These are phyloP conservation scores for Salvelinus alpinus DNA, from an alignment of 2,113 vertebrate genomes.

Conservation along the genomic window DNA sequence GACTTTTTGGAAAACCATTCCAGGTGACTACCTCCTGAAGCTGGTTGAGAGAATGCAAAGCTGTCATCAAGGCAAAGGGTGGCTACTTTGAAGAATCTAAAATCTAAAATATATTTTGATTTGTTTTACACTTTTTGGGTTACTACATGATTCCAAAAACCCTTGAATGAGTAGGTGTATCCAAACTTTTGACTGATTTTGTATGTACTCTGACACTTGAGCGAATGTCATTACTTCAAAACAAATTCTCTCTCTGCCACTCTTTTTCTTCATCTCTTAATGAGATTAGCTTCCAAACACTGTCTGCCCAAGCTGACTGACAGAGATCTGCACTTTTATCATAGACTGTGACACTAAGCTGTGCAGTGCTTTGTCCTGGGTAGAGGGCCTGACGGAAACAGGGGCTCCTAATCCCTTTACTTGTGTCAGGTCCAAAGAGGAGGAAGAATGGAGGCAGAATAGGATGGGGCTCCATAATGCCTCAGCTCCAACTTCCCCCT, in stretches of 20 bases:
- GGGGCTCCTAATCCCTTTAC: constrained; percentile 98
- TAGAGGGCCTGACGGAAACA: constrained; percentile 96
- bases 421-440: constrained; percentile 92
- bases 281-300: constrained; percentile 91
- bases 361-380: constrained; percentile 85
- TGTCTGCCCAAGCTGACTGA: constrained; percentile 87
- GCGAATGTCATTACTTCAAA: background rate
- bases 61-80: no score
- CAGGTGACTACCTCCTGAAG: no score
- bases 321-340: constrained; percentile 96
- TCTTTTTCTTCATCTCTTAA: constrained; percentile 83
- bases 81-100: no score
- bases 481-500: constrained; percentile 43
- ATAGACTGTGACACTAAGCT: constrained; percentile 93
- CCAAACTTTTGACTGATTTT: no score
- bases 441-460: constrained; percentile 73
- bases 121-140: no score
- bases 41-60: no score
- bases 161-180: no score
- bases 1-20: no score
- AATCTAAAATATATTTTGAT: no score
- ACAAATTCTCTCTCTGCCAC: background rate
- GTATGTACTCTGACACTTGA: background rate
- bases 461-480: constrained; percentile 75
- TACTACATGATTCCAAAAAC: no score